These are phyloP conservation scores for Torymus aiolomorphi DNA, from an alignment of 2,888 invertebrate species.

Conservation along the genomic window DNA sequence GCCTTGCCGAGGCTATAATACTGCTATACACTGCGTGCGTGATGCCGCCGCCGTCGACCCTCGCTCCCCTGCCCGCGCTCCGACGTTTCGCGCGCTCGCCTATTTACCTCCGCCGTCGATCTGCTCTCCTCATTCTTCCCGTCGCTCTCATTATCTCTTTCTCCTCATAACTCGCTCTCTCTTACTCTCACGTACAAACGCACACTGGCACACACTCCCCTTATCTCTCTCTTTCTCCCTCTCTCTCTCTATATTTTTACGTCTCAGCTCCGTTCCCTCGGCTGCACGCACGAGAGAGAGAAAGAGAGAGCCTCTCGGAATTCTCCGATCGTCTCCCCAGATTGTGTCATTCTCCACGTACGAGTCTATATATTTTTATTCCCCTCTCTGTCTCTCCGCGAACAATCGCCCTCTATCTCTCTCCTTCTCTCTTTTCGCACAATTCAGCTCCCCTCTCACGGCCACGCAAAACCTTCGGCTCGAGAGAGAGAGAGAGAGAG, in stretches of 20 bases:
- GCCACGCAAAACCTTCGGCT: conserved; percentile 42
- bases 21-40: too few relatives aligned
- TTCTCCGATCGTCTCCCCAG: too few relatives aligned
- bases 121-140: background rate
- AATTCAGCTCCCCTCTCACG: background rate
- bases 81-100: background rate
- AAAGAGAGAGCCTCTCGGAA: too few relatives aligned
- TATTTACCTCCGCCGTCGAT: background rate
- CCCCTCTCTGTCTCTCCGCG: too few relatives aligned
- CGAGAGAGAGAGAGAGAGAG: too few relatives aligned
- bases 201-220: background rate
- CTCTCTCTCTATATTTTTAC: background rate
- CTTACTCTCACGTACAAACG: background rate
- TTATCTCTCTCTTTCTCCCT: background rate
- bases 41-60: too few relatives aligned
- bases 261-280: too few relatives aligned
- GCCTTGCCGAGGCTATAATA: too few relatives aligned
- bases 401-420: background rate
- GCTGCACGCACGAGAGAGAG: too few relatives aligned
- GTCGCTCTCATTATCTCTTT: background rate
- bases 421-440: background rate
- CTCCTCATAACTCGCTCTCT: background rate
- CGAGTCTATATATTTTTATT: too few relatives aligned
- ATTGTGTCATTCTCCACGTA: too few relatives aligned
- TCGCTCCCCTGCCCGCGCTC: too few relatives aligned